Base-by-base conservation (phyloP, 2,888 invertebrate genomes). In the Polydrusus tereticollis region DNA sequence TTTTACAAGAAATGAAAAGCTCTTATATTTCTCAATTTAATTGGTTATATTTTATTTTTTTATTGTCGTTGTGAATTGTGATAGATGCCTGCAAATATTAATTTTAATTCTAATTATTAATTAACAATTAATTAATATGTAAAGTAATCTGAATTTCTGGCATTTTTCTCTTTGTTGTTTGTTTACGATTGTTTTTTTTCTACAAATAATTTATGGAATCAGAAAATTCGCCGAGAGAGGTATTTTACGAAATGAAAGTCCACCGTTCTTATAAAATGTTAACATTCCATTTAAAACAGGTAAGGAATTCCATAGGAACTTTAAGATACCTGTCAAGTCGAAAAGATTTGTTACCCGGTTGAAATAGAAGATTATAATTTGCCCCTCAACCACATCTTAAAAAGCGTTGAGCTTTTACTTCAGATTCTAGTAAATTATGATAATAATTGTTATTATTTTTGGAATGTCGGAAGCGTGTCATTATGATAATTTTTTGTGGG, bases 271-370 rank as follows among this genome's bases (percentile, higher is more conserved):
- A 55, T 55, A 29, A 55, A 55, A 55, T 29, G 52, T 55, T 60
- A 60, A 60, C 60, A 60, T 60, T 60, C 60, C 60, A 45, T 60
- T 60, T 26, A 16, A 60, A 60, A 43, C 60, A 60, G 60, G 60
- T 65, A 65, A 65, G 55, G 50, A 65, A 65, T 55, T 65, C 65
- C 55, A 52, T 21, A 52, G 52, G 29, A 29, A 45, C 21, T 23
- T 29, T 33, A 26, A 65, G 52, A 65, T 65, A 65, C 65, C 65
- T 65, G 65, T 65, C 65, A 65, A 36, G 50, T 38, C 41, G 23
- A 26, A 55, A 52, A 65, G 65, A 65, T 65, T 65, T 65, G 65
- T 65, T 52, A 43, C 65, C 55, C 55, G 43, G 23, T 65, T 65
- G 50, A 57, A 65, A 52, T 55, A 65, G 33, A 52, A 65, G 45